Base-by-base conservation (phyloP, 30 jellyfish, hydroid and myxozoan genomes). In the Chrysaora quinquecirrha region DNA sequence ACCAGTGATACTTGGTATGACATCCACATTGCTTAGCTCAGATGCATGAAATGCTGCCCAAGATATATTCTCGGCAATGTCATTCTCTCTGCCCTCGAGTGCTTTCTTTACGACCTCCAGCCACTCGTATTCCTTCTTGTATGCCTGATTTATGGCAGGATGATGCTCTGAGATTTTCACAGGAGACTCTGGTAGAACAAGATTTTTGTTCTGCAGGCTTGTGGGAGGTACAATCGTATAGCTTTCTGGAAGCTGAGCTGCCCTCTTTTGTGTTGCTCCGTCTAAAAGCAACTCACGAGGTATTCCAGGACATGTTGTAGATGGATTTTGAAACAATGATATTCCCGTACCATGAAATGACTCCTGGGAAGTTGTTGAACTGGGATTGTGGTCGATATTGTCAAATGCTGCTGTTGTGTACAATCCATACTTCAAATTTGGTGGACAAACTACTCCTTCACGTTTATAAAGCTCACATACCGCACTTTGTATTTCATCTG, bases 321-420 rank as follows among this genome's bases (percentile, higher is more conserved):
- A 3, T 38, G 80, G 88, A 46, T 69, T 90, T 47, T 80, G 90
- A 49, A 65, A 30, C 22, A 69, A 29, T 10, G 90, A 80, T 9
- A 61, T 58, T 14, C 71, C 90, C 35, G 76, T 85, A 12, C 95
- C 90, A 75, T 85, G 92, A 65, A 85, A 85, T 24, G 90, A 75
- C 19, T 34, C 66, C 46, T 48, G 64, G n/a, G 96, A 63, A 9
- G 78, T 68, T 12, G 50, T 69, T 21, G 96, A 38, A 4, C 60
- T 46, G 7, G 96, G 96, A 33, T 85, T 76, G 64, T 75, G 86
- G 48, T 75, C 96, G 22, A 76, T 64, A 30, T 85, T 85, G 54
- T 85, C 90, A 0, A 65, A 63, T 1, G 96, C 92, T n/a, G 91
- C 82, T 1, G 85, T 77, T 23, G 90, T 85, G 29, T 75, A 85